Conservation (phyloP, 2,113 vertebrate species). For the Puffinus mauretanicus region DNA sequence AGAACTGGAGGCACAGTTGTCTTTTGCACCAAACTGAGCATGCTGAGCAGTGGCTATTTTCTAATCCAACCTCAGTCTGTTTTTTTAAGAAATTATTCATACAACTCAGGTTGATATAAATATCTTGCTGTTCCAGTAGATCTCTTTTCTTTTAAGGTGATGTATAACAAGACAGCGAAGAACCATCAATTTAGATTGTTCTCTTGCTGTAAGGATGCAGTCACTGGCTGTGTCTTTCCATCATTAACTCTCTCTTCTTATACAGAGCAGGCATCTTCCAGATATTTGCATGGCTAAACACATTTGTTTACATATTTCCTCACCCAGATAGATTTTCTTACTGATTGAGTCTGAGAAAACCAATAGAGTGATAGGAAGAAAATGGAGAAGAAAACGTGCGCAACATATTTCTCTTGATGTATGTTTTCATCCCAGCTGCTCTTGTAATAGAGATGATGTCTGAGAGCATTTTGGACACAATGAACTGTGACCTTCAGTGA, state of each 20-base stretch:
- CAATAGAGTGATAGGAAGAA: not conserved
- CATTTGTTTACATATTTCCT: not conserved
- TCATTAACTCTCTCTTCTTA: not conserved
- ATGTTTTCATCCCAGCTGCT: not conserved
- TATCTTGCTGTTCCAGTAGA: not conserved
- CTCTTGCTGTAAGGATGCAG: not conserved
- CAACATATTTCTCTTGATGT: not conserved
- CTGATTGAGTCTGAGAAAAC: not conserved
- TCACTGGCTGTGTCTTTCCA: not conserved
- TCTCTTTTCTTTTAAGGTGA: not conserved
- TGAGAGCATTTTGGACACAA: not conserved
- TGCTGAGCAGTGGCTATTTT: not conserved
- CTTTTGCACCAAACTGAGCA: not conserved
- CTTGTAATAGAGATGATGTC: not conserved
- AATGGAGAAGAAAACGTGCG: not conserved
- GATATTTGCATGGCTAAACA: not conserved
- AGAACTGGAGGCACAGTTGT: not conserved
- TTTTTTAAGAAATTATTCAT: not conserved
- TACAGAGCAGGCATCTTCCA: not conserved
- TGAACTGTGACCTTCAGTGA: not conserved
- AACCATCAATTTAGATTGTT: not conserved
- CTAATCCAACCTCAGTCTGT: not conserved
- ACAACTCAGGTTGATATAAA: not conserved
- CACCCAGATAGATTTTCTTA: not conserved
- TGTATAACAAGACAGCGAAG: not conserved